Base-by-base conservation (phyloP, 1,140 invertebrate genomes). In the Luehdorfia chinensis region DNA sequence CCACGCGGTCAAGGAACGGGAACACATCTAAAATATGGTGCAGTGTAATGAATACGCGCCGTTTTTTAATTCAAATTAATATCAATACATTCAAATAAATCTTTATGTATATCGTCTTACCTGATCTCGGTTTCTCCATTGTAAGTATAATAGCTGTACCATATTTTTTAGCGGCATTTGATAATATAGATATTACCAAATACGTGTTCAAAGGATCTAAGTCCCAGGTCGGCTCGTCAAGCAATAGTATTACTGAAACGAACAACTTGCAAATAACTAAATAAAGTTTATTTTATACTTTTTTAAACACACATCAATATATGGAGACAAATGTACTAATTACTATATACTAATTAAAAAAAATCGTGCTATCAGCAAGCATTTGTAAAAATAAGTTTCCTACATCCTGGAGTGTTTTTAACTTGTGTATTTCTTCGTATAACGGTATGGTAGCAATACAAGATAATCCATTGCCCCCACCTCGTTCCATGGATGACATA, bases 151-250 rank as follows among this genome's bases (percentile, higher is more conserved):
- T 94, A 3, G 96, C 94, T 8, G 95, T 93, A 3, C 95, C 94
- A 52, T 95, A 94, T 69, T 96, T 96, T 55, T 96, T 96, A 1
- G 95, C 95, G 21, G 96, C 95, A 60, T 96, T 97, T 31, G 95
- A 96, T 4, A 97, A 84, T 77, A 97, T 97, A 0, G 96, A 97
- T 12, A 97, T 92, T 1, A 98, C 92, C 27, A 98, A 89, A 74
- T 97, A 98, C 1, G 96, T 96, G 58, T 97, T 96, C 5, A 98
- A 75, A 0, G 96, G 96, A 85, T 97, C 95, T 30, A 97, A 88
- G 55, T 95, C 94, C 90, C 93, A 94, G 0, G 96, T 97, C 0
- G 96, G 96, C 67, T 97, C 96, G 71, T 97, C 96, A 31, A 97
- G 79, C 0, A 98, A 86, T 0, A 97, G 78, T 52, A 97, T 89